Conservation (phyloP, 2,797 vertebrate genomes). For the Clarias fuscus region DNA sequence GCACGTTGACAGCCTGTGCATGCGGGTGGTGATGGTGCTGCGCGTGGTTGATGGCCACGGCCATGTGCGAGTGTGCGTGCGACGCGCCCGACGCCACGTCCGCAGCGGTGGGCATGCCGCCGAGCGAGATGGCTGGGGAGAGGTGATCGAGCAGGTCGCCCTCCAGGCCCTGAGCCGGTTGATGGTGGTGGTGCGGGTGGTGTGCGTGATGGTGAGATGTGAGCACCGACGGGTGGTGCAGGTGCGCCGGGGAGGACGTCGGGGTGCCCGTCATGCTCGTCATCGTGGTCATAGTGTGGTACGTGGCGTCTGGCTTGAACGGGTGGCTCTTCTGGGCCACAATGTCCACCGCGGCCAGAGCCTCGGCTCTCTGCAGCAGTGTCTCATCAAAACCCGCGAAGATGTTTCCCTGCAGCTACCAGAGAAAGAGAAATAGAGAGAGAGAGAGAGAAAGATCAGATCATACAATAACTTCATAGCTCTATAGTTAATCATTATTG, state of each 20-base stretch:
- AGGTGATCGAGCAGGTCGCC: conserved; percentile 90
- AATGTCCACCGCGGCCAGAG: conserved; percentile 90
- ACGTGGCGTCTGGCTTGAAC: conserved; percentile 91
- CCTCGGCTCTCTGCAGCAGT: conserved; percentile 87
- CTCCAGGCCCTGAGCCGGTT: conserved; percentile 83
- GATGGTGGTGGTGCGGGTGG: conserved; percentile 80
- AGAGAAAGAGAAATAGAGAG: conserved; percentile 7
- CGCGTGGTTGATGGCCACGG: conserved; percentile 85
- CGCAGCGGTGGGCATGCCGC: conserved; percentile 81
- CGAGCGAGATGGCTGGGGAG: conserved; percentile 75
- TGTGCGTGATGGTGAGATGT: conserved; percentile 78
- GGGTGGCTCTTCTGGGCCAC: conserved; percentile 88
- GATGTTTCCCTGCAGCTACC: conserved; percentile 86
- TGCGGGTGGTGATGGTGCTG: conserved; percentile 79
- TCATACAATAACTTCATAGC: background rate
- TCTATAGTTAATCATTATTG: background rate
- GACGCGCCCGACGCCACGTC: conserved; percentile 85
- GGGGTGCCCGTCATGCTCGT: conserved; percentile 89
- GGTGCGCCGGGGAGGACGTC: conserved; percentile 85
- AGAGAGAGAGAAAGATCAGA: conserved; percentile 10
- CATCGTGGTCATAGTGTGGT: conserved; percentile 95
- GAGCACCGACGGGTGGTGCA: conserved; percentile 89
- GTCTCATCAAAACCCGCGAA: conserved; percentile 92
- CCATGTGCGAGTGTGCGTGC: conserved; percentile 87
- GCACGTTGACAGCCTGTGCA: conserved; percentile 84